Conservation (phyloP, 2,888 invertebrate genomes). For the Thymelicus sylvestris region DNA sequence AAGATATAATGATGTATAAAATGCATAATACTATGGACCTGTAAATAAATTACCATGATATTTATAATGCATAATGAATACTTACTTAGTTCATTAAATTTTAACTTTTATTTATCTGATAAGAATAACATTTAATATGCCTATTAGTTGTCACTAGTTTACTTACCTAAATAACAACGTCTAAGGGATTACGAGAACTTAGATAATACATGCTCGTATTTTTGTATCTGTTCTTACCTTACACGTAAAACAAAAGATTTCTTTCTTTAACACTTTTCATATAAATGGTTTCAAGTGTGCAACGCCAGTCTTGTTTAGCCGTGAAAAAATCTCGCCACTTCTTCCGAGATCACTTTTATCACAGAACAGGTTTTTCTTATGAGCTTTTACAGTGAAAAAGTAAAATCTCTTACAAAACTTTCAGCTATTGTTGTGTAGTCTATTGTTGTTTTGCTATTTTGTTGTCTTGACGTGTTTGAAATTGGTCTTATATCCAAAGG, state of each 20-base stretch:
- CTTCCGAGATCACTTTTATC: constrained; percentile 30
- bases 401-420: constrained; percentile 17
- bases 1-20: no score
- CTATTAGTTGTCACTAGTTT: no score
- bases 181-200: not conserved
- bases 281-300: constrained; percentile 26
- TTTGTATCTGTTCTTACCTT: constrained; percentile 4
- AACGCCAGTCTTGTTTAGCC: constrained; percentile 27
- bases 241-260: constrained; percentile 6
- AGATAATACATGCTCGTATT: not conserved
- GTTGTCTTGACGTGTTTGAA: not conserved
- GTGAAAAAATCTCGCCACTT: constrained; percentile 26
- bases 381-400: constrained; percentile 19
- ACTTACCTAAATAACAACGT: not conserved
- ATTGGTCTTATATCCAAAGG: no score
- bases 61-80: no score
- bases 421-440: constrained; percentile 7
- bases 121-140: no score
- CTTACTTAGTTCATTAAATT: no score
- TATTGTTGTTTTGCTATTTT: constrained; percentile 8
- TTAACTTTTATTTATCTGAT: no score
- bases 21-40: no score
- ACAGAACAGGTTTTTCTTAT: constrained; percentile 29
- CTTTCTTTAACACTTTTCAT: constrained; percentile 14
- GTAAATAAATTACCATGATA: no score